These are phyloP conservation scores for Drosophila mercatorum DNA, from an alignment of 2,888 invertebrate species.

Conservation along the genomic window DNA sequence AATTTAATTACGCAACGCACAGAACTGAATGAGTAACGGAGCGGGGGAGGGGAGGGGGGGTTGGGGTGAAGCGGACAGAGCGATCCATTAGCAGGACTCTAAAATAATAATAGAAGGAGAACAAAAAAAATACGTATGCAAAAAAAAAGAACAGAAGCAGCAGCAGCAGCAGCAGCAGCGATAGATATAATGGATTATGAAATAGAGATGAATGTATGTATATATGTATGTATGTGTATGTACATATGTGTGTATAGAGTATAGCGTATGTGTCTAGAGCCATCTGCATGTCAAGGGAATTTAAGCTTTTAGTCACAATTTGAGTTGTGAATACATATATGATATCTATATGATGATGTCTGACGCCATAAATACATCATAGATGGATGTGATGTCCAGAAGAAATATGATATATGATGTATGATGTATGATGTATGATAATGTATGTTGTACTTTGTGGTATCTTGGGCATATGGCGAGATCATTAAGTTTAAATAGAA, in stretches of 20 bases:
- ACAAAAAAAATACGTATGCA: neutral
- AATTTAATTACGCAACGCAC: slow-evolving; percentile 68
- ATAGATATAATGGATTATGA: slow-evolving; percentile 8
- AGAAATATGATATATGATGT: too few relatives aligned
- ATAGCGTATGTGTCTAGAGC: neutral
- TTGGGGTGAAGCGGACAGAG: neutral
- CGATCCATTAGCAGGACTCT: slow-evolving; percentile 23
- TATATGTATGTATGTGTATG: neutral
- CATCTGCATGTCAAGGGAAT: slow-evolving; percentile 3
- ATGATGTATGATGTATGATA: neutral
- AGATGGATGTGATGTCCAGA: too few relatives aligned
- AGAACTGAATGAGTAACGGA: slow-evolving; percentile 13
- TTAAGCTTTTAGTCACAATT: neutral
- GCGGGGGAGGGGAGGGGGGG: neutral
- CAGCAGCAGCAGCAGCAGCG: neutral
- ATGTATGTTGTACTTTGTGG: too few relatives aligned
- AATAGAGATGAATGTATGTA: neutral
- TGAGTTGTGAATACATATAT: too few relatives aligned
- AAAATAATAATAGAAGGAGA: neutral
- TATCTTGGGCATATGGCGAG: too few relatives aligned
- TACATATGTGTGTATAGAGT: neutral
- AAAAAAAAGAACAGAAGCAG: neutral
- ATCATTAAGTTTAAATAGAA: too few relatives aligned
- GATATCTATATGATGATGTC: too few relatives aligned
- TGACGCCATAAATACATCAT: too few relatives aligned